Evolutionary conservation across 1,140 invertebrate species (phyloP).

Genomic region (Pachypeltis micranthus): DNA sequence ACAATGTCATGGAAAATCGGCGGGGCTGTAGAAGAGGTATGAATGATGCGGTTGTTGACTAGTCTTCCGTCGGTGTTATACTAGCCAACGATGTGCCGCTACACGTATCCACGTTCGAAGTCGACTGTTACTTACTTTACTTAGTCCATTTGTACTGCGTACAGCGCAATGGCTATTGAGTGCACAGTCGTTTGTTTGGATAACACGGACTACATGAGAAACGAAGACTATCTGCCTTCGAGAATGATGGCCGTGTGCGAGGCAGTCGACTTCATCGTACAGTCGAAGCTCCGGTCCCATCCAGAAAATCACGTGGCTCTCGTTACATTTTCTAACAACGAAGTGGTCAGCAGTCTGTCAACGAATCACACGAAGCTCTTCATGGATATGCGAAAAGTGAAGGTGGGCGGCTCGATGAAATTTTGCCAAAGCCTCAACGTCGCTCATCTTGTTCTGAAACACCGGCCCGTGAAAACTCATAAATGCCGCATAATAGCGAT

Average conservation of each 20-base stretch:
- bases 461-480: not conserved
- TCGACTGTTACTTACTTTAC: too few relatives aligned
- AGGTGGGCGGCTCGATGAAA: not conserved
- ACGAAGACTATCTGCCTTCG: conserved; percentile 2
- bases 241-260: conserved; percentile 1
- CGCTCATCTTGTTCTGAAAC: conserved; percentile 3
- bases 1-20: too few relatives aligned
- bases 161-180: not conserved
- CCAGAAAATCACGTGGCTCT: conserved; percentile 7
- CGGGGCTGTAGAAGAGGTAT: too few relatives aligned
- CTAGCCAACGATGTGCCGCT: too few relatives aligned
- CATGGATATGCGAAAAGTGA: not conserved
- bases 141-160: too few relatives aligned
- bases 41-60: too few relatives aligned
- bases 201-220: conserved; percentile 10
- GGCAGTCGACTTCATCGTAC: not conserved
- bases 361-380: not conserved
- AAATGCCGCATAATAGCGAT: conserved; percentile 7
- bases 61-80: too few relatives aligned
- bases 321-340: not conserved
- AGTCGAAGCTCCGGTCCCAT: not conserved
- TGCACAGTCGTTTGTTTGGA: conserved; percentile 5
- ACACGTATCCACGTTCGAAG: too few relatives aligned
- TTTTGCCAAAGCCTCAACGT: not conserved
- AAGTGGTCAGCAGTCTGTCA: not conserved